A percentile compares a stretch with the other conserved stretches of the same genome.
phyloP scores from a whole-genome alignment of 2,888 invertebrate genomes.

The Phania funesta region DNA sequence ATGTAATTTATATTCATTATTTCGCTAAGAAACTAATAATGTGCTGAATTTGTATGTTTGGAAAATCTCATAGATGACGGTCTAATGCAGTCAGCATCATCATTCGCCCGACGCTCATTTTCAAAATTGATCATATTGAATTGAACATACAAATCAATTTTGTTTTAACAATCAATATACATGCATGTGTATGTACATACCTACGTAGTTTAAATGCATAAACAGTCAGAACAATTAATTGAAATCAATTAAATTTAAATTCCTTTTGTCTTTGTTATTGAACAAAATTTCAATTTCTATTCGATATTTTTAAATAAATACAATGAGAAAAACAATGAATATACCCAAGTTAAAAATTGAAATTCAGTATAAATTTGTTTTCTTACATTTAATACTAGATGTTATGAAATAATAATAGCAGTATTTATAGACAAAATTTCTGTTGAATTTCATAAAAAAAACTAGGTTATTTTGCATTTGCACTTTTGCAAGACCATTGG shows the following conservation, averaged over 20 bases:
- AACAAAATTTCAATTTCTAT: neutral
- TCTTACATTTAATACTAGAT: no score
- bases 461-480: no score
- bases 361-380: no score
- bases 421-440: no score
- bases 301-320: neutral
- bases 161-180: neutral
- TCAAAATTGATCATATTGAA: slow-evolving; percentile 5
- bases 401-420: no score
- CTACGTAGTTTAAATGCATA: neutral
- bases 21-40: slow-evolving; percentile 10
- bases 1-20: slow-evolving; percentile 39
- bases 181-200: no score
- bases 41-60: neutral
- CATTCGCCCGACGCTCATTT: neutral
- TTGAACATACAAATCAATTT: slow-evolving; percentile 19
- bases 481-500: no score
- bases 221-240: slow-evolving; percentile 46
- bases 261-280: neutral
- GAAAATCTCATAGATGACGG: slow-evolving; percentile 1
- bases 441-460: no score
- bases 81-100: slow-evolving; percentile 9
- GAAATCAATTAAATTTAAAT: slow-evolving; percentile 40
- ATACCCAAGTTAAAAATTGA: no score
- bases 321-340: no score